Conservation (phyloP, 2,113 vertebrate species). For the Oxygymnocypris stewartii region DNA sequence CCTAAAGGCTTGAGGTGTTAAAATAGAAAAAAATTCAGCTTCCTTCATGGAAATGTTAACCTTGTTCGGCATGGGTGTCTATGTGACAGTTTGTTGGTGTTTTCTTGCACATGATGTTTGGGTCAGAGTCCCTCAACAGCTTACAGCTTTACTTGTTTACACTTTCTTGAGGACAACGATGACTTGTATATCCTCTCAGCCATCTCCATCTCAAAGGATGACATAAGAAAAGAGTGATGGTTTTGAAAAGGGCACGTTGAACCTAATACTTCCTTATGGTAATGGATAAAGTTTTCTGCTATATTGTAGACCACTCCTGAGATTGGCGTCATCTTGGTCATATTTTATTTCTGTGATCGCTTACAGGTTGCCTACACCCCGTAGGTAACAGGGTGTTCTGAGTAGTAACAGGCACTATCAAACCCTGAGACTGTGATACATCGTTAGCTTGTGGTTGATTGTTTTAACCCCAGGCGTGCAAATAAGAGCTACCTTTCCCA, state of each 20-base stretch:
- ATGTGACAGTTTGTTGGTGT: constrained; percentile 62
- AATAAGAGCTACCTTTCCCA: constrained; percentile 72
- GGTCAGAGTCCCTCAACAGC: constrained; percentile 59
- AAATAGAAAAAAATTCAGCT: constrained; percentile 41
- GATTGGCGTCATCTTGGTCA: constrained; percentile 10
- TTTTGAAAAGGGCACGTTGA: constrained; percentile 46
- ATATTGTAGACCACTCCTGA: constrained; percentile 30
- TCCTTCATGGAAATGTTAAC: constrained; percentile 61
- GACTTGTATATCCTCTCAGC: constrained; percentile 13
- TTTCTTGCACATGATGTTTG: constrained; percentile 52
- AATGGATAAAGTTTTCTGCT: constrained; percentile 40
- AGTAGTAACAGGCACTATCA: not conserved
- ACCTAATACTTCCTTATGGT: constrained; percentile 32
- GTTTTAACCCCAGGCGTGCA: constrained; percentile 68
- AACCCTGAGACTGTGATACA: constrained; percentile 62
- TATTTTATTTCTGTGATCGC: constrained; percentile 44
- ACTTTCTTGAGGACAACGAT: constrained; percentile 23
- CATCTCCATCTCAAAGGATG: constrained; percentile 13
- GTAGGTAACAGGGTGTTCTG: constrained; percentile 23
- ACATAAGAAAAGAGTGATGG: constrained; percentile 37
- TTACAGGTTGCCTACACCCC: no score
- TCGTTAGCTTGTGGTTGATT: constrained; percentile 71
- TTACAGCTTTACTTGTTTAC: constrained; percentile 36
- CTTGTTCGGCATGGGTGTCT: constrained; percentile 59
- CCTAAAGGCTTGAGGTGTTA: constrained; percentile 39